These are phyloP conservation scores for Parambassis ranga DNA, from an alignment of 2,797 vertebrate genomes.

Conservation along the genomic window DNA sequence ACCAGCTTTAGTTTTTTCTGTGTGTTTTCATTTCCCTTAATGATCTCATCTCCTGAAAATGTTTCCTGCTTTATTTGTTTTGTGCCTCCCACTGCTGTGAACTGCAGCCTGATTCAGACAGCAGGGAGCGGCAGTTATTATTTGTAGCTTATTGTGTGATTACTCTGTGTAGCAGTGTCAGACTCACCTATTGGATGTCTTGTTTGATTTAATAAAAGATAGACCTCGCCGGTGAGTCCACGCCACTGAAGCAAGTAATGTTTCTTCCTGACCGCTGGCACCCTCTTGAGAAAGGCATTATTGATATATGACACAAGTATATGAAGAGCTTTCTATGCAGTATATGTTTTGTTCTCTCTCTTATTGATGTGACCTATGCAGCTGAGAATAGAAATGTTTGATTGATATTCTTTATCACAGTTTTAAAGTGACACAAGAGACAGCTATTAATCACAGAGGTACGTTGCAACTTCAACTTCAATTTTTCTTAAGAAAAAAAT, in stretches of 20 bases:
- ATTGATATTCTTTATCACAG: conserved; percentile 27
- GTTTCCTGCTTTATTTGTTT: conserved; percentile 29
- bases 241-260: background rate
- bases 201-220: conserved; percentile 61
- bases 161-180: background rate
- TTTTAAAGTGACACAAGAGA: background rate
- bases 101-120: conserved; percentile 3
- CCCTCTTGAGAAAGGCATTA: conserved; percentile 11
- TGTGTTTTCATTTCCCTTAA: background rate
- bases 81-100: conserved; percentile 10
- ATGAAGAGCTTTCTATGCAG: background rate
- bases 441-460: conserved; percentile 9
- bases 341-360: background rate
- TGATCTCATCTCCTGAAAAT: background rate
- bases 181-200: conserved; percentile 12
- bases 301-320: conserved; percentile 4
- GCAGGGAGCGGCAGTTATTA: conserved; percentile 42
- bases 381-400: background rate
- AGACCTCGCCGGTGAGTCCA: conserved; percentile 12
- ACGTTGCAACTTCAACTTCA: conserved; percentile 2
- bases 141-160: conserved; percentile 43
- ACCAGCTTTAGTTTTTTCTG: no score
- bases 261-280: background rate
- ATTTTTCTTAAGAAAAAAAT: background rate
- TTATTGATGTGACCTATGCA: background rate